These are phyloP conservation scores for Drosophila sproati DNA, from an alignment of 1,140 invertebrate species.

Conservation along the genomic window DNA sequence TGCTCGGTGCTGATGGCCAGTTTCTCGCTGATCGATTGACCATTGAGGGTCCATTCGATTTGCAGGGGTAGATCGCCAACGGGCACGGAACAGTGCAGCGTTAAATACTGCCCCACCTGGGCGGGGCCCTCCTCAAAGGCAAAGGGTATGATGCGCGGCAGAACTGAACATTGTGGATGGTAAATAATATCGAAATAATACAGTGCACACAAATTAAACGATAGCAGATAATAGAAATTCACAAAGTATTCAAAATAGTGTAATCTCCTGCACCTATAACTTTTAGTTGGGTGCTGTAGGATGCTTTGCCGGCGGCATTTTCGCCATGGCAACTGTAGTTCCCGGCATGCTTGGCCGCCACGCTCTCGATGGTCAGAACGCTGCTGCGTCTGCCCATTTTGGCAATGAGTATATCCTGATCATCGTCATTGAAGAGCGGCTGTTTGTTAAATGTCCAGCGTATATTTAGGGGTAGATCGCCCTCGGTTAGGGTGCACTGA, in stretches of 20 bases:
- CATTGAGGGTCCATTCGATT: conserved; percentile 90
- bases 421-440: conserved; percentile 84
- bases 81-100: conserved; percentile 88
- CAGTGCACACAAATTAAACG: conserved; percentile 33
- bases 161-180: conserved; percentile 85
- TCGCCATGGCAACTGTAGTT: conserved; percentile 89
- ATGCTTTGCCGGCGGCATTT: conserved; percentile 89
- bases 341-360: conserved; percentile 89
- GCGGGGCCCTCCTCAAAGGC: conserved; percentile 84
- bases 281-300: conserved; percentile 86
- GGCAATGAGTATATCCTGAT: conserved; percentile 84
- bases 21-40: conserved; percentile 84
- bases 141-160: conserved; percentile 90
- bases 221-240: conserved; percentile 28
- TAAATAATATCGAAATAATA: conserved; percentile 49
- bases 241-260: not conserved
- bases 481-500: conserved; percentile 89
- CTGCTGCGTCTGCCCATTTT: conserved; percentile 86
- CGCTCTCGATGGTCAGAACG: conserved; percentile 90
- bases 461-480: conserved; percentile 92
- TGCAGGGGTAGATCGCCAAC: conserved; percentile 90
- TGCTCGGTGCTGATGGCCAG: conserved; percentile 86
- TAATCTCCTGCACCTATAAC: conserved; percentile 74
- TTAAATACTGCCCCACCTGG: conserved; percentile 81
- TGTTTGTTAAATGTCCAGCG: conserved; percentile 90